phyloP scores from a whole-genome alignment of 2,113 vertebrate species.

The Hirundichthys speculiger region DNA sequence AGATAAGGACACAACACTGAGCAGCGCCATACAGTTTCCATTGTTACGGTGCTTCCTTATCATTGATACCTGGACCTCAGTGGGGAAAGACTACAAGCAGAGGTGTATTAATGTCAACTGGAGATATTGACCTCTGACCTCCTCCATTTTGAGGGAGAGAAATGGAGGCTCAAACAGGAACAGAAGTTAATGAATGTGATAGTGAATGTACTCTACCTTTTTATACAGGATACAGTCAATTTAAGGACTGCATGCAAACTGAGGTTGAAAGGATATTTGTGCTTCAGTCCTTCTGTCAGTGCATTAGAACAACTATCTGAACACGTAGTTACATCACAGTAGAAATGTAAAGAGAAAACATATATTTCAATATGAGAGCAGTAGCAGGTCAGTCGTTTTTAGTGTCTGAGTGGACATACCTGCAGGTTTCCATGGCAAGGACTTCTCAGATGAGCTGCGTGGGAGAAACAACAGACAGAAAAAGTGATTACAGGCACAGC shows the following conservation, averaged over 20 bases:
- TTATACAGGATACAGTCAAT: not conserved
- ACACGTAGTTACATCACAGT: too few species aligned
- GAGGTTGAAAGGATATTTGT: too few species aligned
- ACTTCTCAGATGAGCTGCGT: conserved; percentile 96
- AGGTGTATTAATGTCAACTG: not conserved
- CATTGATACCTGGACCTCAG: not conserved
- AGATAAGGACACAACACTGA: conserved; percentile 11
- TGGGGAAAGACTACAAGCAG: not conserved
- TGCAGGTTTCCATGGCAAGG: conserved; percentile 95
- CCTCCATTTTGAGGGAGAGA: conserved; percentile 6
- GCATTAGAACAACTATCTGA: too few species aligned
- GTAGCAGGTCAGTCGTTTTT: not conserved
- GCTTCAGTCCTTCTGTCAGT: too few species aligned
- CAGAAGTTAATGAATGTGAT: not conserved
- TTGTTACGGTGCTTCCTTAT: not conserved
- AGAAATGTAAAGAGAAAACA: too few species aligned
- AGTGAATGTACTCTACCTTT: not conserved
- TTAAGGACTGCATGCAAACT: too few species aligned
- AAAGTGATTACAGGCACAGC: conserved; percentile 19
- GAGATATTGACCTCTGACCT: not conserved
- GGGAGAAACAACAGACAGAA: conserved; percentile 17
- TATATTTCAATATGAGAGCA: not conserved
- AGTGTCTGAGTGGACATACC: conserved; percentile 77
- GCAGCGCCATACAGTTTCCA: not conserved
- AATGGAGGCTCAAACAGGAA: not conserved